Evolutionary conservation across 2,888 invertebrate species (phyloP), one percentile per base, ranked within the genome.

Genomic region (Luperina testacea): DNA sequence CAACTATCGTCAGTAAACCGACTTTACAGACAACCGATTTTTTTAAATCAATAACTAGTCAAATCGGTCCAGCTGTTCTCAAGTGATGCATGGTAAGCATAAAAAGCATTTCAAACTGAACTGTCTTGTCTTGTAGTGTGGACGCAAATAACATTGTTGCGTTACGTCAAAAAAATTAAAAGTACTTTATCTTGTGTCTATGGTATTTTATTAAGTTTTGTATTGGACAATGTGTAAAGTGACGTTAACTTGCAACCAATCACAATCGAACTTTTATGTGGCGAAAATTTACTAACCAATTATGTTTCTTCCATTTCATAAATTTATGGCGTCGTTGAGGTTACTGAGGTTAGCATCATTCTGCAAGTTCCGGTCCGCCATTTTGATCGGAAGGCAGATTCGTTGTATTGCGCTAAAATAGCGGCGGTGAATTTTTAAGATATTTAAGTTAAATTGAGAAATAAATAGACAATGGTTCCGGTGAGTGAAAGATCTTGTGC

Each of bases 391-490:
- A 65, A 74, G 53, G 75, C 77, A 48, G 79, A 81, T 65, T 81
- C 78, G 73, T 71, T 68, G 78, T 70, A 76, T 84, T 83, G 88
- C 86, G 89, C 77, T 81, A 77, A 85, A 88, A 81, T 67, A 84
- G 82, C 80, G 85, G 71, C 57, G 53, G 78, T 82, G 83, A 79
- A 84, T 85, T 87, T 85, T 71, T 67, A 83, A 77, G 72, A 69
- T 74, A 67, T 74, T 69, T 79, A 75, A 81, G 75, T 85, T 77
- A 81, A 83, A 77, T 81, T 83, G 86, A 81, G 83, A 80, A 81
- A 80, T 48, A 78, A 70, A 74, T 70, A 85, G 69, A 94, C 81
- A 91, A 97, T 97, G 97, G 93, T 97, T 89, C 95, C 96, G 95
- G 97, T 97, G 92, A 95, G 97, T 94, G 75, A 59, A 42, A 72